Evolutionary conservation across 2,113 vertebrate genomes (phyloP).

Genomic region (Tapirus terrestris): DNA sequence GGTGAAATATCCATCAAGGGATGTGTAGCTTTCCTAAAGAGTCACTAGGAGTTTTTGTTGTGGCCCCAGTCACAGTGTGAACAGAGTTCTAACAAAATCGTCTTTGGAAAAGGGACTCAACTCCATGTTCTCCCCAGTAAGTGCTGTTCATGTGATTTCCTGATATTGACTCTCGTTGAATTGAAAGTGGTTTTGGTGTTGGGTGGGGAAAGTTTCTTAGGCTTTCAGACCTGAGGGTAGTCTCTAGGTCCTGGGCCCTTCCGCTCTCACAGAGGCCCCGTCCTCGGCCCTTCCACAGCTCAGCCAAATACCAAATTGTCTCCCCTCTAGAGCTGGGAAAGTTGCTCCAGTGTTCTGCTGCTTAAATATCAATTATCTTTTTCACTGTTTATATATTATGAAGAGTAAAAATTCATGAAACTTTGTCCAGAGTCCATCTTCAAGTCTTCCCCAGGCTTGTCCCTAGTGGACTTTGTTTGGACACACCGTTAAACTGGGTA

Average conservation of each 20-base stretch:
- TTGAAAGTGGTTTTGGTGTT: neutral
- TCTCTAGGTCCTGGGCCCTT: neutral
- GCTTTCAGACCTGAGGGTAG: neutral
- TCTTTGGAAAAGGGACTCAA: conserved; percentile 76
- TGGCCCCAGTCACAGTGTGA: conserved; percentile 61
- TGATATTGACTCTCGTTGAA: neutral
- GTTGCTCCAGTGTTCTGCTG: neutral
- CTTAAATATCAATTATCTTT: conserved; percentile 9
- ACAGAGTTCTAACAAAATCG: neutral
- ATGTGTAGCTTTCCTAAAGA: neutral
- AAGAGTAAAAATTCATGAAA: neutral
- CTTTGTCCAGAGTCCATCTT: conserved; percentile 42
- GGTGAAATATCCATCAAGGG: neutral
- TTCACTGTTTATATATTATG: neutral
- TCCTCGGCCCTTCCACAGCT: neutral
- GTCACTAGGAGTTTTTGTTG: conserved; percentile 56
- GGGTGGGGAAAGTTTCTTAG: neutral
- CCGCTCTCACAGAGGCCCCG: neutral
- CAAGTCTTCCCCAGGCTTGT: neutral
- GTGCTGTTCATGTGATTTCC: conserved; percentile 44
- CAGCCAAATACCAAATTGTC: neutral
- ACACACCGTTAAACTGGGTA: conserved; percentile 6
- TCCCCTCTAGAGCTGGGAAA: neutral
- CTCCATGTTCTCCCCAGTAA: conserved; percentile 77
- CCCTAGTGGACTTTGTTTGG: neutral